Conservation (phyloP, 2,797 vertebrate species). For the Poecilia gillii region DNA sequence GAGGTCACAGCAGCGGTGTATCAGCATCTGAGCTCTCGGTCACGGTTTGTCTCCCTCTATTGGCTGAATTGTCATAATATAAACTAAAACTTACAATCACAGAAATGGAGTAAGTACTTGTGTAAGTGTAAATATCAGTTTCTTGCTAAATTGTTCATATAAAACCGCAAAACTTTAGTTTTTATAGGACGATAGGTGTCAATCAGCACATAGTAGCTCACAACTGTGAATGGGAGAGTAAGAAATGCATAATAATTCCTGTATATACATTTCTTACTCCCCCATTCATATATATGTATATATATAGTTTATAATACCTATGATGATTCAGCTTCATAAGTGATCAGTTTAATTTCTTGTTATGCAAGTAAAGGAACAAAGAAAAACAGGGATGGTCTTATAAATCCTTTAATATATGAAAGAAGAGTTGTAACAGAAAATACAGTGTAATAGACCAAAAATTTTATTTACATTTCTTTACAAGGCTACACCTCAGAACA, state of each 20-base stretch:
- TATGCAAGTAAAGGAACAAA: background rate
- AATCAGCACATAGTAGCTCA: background rate
- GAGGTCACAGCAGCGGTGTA: conserved; percentile 27
- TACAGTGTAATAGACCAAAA: conserved; percentile 87
- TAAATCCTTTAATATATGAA: conserved; percentile 85
- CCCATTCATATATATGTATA: no score
- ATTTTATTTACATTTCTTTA: conserved; percentile 69
- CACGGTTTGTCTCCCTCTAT: conserved; percentile 74
- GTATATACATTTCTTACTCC: no score
- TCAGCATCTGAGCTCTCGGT: conserved; percentile 12
- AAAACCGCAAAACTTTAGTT: background rate
- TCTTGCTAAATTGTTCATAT: background rate
- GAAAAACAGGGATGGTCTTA: conserved; percentile 47
- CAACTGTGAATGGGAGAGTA: background rate
- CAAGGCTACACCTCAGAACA: conserved; percentile 51
- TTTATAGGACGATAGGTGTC: background rate
- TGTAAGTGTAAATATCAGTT: background rate
- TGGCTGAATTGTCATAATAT: conserved; percentile 50
- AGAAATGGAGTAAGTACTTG: background rate
- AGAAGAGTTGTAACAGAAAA: conserved; percentile 77
- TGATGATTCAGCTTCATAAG: background rate
- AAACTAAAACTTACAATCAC: conserved; percentile 24
- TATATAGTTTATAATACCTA: no score
- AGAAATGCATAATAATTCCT: no score
- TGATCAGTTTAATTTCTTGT: background rate